Evolutionary conservation across 2,888 invertebrate species (phyloP).

Genomic region (Sipha maydis): DNA sequence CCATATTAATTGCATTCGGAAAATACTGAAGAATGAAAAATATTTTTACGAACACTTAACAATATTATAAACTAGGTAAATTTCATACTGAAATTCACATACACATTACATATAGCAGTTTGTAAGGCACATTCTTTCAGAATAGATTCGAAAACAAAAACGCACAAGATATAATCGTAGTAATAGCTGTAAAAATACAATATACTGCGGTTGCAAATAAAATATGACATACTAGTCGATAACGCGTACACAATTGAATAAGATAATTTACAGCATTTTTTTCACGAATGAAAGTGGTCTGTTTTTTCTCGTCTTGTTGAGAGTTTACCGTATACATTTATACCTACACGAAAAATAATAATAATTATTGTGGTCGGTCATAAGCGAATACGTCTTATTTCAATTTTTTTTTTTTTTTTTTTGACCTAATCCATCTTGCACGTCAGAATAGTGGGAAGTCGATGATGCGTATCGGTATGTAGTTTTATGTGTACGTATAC

Average conservation of each 20-base stretch:
- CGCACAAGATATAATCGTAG: too few species aligned
- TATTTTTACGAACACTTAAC: background rate
- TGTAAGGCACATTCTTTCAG: too few species aligned
- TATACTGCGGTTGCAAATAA: too few species aligned
- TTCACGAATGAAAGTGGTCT: background rate
- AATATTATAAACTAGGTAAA: too few species aligned
- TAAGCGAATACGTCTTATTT: conserved; percentile 11
- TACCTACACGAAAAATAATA: background rate
- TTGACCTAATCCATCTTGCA: background rate
- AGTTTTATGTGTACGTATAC: background rate
- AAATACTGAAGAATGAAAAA: background rate
- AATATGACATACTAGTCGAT: too few species aligned
- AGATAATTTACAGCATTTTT: too few species aligned
- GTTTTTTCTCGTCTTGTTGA: background rate
- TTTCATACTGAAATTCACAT: too few species aligned
- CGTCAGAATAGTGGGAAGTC: conserved; percentile 39
- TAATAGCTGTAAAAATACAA: too few species aligned
- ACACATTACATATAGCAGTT: too few species aligned
- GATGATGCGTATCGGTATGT: conserved; percentile 39
- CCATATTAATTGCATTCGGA: background rate
- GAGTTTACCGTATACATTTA: background rate
- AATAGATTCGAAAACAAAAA: too few species aligned
- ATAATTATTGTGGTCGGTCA: background rate
- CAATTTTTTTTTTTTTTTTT: background rate
- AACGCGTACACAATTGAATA: too few species aligned